Evolutionary conservation across 1,140 invertebrate species (phyloP).

Genomic region (Zaprionus ornatus): DNA sequence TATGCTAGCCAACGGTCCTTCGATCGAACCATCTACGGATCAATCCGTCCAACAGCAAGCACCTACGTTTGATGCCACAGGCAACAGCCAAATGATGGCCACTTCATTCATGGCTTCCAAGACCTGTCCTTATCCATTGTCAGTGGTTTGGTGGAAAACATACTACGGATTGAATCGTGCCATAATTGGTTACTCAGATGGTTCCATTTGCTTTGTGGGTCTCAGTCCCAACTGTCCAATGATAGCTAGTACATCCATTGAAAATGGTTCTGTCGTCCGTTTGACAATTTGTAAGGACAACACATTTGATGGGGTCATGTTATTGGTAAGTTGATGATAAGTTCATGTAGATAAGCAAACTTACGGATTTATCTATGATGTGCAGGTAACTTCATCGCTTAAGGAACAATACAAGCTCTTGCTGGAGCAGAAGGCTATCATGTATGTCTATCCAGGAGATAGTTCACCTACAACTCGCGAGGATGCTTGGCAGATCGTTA

Average conservation of each 20-base stretch:
- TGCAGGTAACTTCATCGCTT: conserved; percentile 87
- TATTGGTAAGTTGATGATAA: conserved; percentile 85
- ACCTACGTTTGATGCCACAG: conserved; percentile 85
- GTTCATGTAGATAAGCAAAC: not conserved
- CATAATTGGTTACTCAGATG: conserved; percentile 89
- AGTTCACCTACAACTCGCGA: conserved; percentile 66
- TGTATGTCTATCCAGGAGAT: conserved; percentile 86
- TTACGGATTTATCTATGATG: not conserved
- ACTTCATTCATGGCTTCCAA: conserved; percentile 84
- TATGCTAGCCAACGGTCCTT: conserved; percentile 52
- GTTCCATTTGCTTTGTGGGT: conserved; percentile 89
- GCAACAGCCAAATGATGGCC: conserved; percentile 83
- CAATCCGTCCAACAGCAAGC: conserved; percentile 68
- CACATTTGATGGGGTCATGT: conserved; percentile 87
- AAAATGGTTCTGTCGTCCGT: conserved; percentile 85
- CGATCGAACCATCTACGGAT: conserved; percentile 16
- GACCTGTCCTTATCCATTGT: conserved; percentile 85
- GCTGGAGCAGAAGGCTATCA: conserved; percentile 86
- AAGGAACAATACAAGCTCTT: conserved; percentile 87
- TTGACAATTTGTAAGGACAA: conserved; percentile 89
- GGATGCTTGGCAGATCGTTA: conserved; percentile 83
- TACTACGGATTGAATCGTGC: conserved; percentile 85
- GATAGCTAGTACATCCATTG: conserved; percentile 87
- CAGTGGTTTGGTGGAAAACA: conserved; percentile 90
- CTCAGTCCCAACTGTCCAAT: conserved; percentile 87